A percentile compares a stretch with the other conserved stretches of the same genome.
Conservation (phyloP, 2,113 vertebrate genomes). For the Brachionichthys hirsutus region DNA sequence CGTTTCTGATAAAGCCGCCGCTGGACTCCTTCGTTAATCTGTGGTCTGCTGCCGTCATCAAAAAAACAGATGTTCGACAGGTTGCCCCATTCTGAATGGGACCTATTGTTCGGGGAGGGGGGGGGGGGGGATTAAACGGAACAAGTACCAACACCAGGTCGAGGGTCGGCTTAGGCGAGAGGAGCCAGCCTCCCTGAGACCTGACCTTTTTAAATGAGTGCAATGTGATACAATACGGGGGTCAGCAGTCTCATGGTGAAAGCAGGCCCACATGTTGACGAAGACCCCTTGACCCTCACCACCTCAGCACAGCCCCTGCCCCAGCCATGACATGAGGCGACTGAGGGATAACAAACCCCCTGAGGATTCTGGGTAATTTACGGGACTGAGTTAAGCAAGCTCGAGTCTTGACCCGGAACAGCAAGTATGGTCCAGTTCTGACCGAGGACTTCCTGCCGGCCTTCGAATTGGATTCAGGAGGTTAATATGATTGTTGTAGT, state of each 20-base stretch:
- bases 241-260: constrained; percentile 71
- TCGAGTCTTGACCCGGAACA: constrained; percentile 8
- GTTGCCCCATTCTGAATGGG: constrained; percentile 59
- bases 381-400: constrained; percentile 41
- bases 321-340: constrained; percentile 25
- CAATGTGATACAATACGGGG: constrained; percentile 67
- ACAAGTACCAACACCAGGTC: constrained; percentile 70
- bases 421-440: constrained; percentile 15
- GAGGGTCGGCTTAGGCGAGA: constrained; percentile 63
- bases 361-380: constrained; percentile 51
- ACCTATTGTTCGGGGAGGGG: constrained; percentile 75
- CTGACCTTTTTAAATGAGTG: constrained; percentile 78
- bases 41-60: constrained; percentile 10
- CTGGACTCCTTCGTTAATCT: constrained; percentile 5
- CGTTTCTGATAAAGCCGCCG: no score
- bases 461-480: constrained; percentile 13
- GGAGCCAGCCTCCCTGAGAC: constrained; percentile 59
- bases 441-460: neutral
- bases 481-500: neutral
- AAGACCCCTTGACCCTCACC: constrained; percentile 44
- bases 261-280: constrained; percentile 63
- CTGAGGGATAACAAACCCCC: constrained; percentile 41
- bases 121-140: constrained; percentile 58
- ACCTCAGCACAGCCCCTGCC: constrained; percentile 9
- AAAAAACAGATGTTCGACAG: constrained; percentile 71